Base-by-base conservation (phyloP, 2,888 invertebrate genomes). In the Hirtodrosophila histrioides region DNA sequence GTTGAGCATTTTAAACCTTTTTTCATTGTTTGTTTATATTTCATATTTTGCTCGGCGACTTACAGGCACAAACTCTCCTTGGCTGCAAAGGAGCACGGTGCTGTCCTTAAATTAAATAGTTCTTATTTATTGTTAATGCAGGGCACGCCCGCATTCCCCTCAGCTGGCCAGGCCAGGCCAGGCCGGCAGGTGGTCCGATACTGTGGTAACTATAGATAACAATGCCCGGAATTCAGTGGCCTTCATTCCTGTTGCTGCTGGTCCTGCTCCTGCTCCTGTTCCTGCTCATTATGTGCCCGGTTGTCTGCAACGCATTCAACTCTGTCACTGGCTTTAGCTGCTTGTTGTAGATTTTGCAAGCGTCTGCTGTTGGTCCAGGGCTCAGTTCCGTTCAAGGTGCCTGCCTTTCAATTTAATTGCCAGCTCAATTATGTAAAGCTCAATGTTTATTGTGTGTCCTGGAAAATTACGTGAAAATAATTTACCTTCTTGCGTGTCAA, bases 41-140 rank as follows among this genome's bases (percentile, higher is more conserved):
- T 81, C 66, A 67, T 71, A 71, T 86, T 80, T 80, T 61, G 61
- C 55, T 43, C 62, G 41, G 43, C 49, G 33, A 45, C 48, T 49
- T 64, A 62, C 53, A 35, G 49, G 48, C 67, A 41, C 51, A 9
- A 41, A 65, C 58, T 45, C 49, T 63, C 61, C 68, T 67, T 64
- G 53, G 55, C 60, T 44, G 53, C 23, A 17, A 36, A 49, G 53
- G 54, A 74, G 75, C 69, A 45, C 57, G 23, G 56, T 64, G 78
- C 45, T 68, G 69, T 69, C 66, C 65, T 87, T 75, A 88, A 88
- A 89, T 88, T 88, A 89, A 89, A 88, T 88, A 89, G 88, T 89
- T 90, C 88, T 89, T 89, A 84, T 89, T 90, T 88, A 88, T 86
- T 78, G 81, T 74, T 61, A 65, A 77, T 78, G 61, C 71, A 67